Evolutionary conservation across 2,888 invertebrate species (phyloP), one percentile per base, ranked within the genome.

Genomic region (Noctua pronuba): DNA sequence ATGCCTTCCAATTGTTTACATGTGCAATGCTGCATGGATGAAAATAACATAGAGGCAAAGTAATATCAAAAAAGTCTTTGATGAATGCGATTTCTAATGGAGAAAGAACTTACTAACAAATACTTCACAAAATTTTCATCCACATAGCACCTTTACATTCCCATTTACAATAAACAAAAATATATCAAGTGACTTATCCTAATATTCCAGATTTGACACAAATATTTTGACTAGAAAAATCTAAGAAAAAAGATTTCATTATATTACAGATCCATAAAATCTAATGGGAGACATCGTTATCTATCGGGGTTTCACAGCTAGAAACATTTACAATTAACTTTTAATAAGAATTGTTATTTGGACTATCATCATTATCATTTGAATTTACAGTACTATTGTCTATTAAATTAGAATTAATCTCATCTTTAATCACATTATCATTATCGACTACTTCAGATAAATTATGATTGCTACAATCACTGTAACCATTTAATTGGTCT

Each of bases 331-430:
- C 82, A 89, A 78, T 82, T 69, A 86, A 88, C 77, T 87, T 82
- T 93, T 89, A 96, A 92, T 93, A 93, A 83, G 95, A 95, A 92
- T 96, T 96, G 86, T 96, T 96, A 91, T 96, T 96, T 76, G 96
- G 95, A 92, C 95, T 95, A 83, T 94, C 92, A 86, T 95, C 94
- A 86, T 94, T 94, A 87, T 95, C 93, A 88, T 94, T 94, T 77
- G 94, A 92, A 90, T 84, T 86, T 65, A 89, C 79, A 84, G 91
- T 92, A 91, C 90, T 93, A 77, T 70, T 92, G 80, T 95, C 94
- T 85, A 95, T 93, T 73, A 94, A 83, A 91, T 96, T 96, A 24
- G 94, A 96, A 92, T 96, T 96, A 58, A 96, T 96, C 92, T 95
- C 96, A 91, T 94, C 94, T 86, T 92, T 94, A 72, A 90, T 91